Evolutionary conservation across 1,140 invertebrate species (phyloP).

Genomic region (Manduca sexta): DNA sequence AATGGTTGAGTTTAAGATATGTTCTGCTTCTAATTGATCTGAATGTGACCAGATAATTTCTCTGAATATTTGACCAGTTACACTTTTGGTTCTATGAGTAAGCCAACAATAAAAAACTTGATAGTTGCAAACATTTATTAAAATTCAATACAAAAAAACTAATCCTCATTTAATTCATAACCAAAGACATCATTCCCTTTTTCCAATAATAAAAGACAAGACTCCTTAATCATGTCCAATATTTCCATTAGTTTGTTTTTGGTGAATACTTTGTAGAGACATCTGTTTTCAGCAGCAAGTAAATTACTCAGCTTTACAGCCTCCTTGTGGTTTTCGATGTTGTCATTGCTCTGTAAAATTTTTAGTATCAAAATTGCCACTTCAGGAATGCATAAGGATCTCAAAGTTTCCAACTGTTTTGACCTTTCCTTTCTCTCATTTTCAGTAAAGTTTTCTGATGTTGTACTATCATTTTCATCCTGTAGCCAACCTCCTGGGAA

Average conservation of each 20-base stretch:
- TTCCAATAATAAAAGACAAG: constrained; percentile 80
- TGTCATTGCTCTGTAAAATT: constrained; percentile 84
- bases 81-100: too few relatives aligned
- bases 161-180: constrained; percentile 61
- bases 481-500: constrained; percentile 94
- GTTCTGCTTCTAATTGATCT: too few relatives aligned
- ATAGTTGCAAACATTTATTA: constrained; percentile 35
- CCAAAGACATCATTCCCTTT: constrained; percentile 85
- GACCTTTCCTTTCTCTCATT: constrained; percentile 70
- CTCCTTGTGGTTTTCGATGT: constrained; percentile 84
- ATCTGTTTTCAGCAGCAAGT: constrained; percentile 84
- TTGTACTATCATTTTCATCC: constrained; percentile 75
- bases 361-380: constrained; percentile 85
- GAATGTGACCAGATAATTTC: too few relatives aligned
- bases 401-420: constrained; percentile 82
- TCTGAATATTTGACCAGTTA: too few relatives aligned
- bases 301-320: constrained; percentile 87
- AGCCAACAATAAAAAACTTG: constrained; percentile 5
- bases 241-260: constrained; percentile 84
- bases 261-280: constrained; percentile 86
- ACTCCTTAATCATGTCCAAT: constrained; percentile 85
- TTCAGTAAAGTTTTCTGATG: constrained; percentile 54
- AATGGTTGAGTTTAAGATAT: too few relatives aligned
- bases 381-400: constrained; percentile 89
- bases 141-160: constrained; percentile 13